Conservation (phyloP, 2,797 vertebrate species). For the Anabacerthia variegaticeps region DNA sequence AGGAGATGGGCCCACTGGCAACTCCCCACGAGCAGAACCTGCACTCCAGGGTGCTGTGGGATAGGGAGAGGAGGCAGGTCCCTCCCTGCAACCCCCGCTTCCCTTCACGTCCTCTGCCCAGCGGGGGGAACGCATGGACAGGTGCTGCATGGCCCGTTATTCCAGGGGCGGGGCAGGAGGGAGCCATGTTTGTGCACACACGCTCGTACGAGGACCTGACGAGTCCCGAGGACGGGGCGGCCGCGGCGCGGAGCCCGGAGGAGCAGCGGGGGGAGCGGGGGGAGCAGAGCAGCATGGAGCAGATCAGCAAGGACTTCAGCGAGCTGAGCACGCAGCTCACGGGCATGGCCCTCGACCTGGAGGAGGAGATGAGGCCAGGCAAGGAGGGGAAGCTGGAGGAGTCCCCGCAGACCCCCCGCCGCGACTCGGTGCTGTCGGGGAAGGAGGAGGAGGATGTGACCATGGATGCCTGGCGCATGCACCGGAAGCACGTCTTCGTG, state of each 20-base stretch:
- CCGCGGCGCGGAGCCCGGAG: not conserved
- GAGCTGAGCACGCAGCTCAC: slow-evolving; percentile 82
- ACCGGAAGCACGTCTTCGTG: slow-evolving; percentile 94
- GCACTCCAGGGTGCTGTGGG: fast-evolving
- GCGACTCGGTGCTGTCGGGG: slow-evolving; percentile 25
- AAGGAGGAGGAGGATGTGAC: slow-evolving; percentile 87
- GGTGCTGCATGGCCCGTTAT: not conserved
- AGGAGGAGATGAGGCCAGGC: slow-evolving; percentile 76
- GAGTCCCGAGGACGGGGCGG: slow-evolving; percentile 69
- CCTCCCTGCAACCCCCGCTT: not conserved
- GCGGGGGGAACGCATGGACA: fast-evolving
- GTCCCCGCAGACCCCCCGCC: not conserved
- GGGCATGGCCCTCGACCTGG: slow-evolving; percentile 74
- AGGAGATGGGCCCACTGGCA: not conserved
- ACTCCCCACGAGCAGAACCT: not conserved
- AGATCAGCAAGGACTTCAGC: slow-evolving; percentile 81
- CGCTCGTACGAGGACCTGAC: slow-evolving; percentile 94
- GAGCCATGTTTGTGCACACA: slow-evolving; percentile 91
- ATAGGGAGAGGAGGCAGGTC: not conserved
- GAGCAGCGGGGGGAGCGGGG: slow-evolving; percentile 50
- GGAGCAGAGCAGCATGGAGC: slow-evolving; percentile 73
- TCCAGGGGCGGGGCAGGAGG: slow-evolving; percentile 90
- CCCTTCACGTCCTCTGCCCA: not conserved
- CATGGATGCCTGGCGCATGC: slow-evolving; percentile 88
- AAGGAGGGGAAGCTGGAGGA: slow-evolving; percentile 73